Evolutionary conservation across 1,140 invertebrate genomes (phyloP).

Genomic region (Zaprionus ornatus): DNA sequence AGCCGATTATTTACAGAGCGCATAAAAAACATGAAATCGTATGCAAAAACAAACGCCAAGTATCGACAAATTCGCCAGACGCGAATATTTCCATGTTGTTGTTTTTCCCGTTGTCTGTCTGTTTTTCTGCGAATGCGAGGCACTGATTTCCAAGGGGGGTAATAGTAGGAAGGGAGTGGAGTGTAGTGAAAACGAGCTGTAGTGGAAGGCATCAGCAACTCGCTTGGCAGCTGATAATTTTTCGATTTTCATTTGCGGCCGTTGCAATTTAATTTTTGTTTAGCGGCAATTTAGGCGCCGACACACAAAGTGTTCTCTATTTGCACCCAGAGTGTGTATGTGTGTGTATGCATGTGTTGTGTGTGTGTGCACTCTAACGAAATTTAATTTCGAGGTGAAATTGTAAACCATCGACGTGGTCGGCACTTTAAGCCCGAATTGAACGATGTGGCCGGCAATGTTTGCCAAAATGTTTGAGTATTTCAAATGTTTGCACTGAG

Average conservation of each 20-base stretch:
- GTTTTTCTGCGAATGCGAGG: constrained; percentile 3
- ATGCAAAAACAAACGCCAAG: too few species aligned
- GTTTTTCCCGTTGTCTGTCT: constrained; percentile 5
- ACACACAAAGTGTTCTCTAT: constrained; percentile 9
- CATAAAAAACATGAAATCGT: too few species aligned
- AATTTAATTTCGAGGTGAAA: constrained; percentile 75
- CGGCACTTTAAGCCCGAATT: constrained; percentile 56
- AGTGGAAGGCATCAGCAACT: constrained; percentile 42
- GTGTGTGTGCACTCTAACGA: constrained; percentile 23
- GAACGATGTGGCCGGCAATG: constrained; percentile 26
- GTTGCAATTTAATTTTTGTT: constrained; percentile 70
- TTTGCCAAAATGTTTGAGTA: constrained; percentile 25
- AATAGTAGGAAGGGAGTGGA: too few species aligned
- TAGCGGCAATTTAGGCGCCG: constrained; percentile 43
- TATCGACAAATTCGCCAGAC: constrained; percentile 51
- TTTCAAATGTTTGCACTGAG: constrained; percentile 33
- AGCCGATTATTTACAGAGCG: too few species aligned
- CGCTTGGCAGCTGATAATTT: constrained; percentile 59
- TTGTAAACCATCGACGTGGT: constrained; percentile 52
- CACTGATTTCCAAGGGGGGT: constrained; percentile 31
- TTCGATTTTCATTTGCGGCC: constrained; percentile 56
- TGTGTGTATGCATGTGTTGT: constrained; percentile 2
- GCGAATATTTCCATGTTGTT: constrained; percentile 40
- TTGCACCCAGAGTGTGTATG: not conserved
- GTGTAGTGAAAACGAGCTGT: not conserved